Percentiles rank a stretch among this genome's conserved stretches.
Evolutionary conservation across 2,113 vertebrate species (phyloP).

Genomic region (Rhizomys pruinosus): DNA sequence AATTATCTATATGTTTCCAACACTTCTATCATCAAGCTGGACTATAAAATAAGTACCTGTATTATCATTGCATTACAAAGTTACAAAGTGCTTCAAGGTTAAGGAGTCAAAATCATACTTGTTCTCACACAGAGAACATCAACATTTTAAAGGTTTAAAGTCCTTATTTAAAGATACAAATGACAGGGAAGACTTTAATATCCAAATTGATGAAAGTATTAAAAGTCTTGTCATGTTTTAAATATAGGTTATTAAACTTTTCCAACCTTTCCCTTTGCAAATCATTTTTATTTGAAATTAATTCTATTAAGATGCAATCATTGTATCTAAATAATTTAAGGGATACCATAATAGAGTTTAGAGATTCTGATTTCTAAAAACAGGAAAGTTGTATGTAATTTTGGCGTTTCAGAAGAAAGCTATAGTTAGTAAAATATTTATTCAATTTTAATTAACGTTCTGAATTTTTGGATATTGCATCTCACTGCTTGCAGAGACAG

Average conservation of each 20-base stretch:
- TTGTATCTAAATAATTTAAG: slow-evolving; percentile 76
- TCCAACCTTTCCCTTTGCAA: slow-evolving; percentile 81
- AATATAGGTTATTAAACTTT: slow-evolving; percentile 83
- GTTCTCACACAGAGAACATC: slow-evolving; percentile 23
- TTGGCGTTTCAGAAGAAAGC: too few relatives aligned
- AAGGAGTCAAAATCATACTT: slow-evolving; percentile 13
- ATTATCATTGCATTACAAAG: background rate
- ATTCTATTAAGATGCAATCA: slow-evolving; percentile 73
- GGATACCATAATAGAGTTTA: slow-evolving; percentile 80
- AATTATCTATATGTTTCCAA: background rate
- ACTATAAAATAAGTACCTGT: background rate
- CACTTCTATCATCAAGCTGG: background rate
- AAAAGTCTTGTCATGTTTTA: slow-evolving; percentile 79
- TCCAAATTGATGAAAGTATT: slow-evolving; percentile 80
- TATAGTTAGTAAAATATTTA: too few relatives aligned
- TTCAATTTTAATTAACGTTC: too few relatives aligned
- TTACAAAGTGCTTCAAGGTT: background rate
- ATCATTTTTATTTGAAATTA: slow-evolving; percentile 85
- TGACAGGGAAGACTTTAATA: slow-evolving; percentile 48
- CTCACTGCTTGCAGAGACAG: too few relatives aligned
- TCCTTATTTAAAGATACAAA: slow-evolving; percentile 66
- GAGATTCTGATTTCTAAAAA: slow-evolving; percentile 75
- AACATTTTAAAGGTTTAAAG: slow-evolving; percentile 56
- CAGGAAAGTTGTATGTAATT: too few relatives aligned
- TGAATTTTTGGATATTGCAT: too few relatives aligned